Evolutionary conservation across 2,888 invertebrate species (phyloP).

Genomic region (Polydesmus complanatus): DNA sequence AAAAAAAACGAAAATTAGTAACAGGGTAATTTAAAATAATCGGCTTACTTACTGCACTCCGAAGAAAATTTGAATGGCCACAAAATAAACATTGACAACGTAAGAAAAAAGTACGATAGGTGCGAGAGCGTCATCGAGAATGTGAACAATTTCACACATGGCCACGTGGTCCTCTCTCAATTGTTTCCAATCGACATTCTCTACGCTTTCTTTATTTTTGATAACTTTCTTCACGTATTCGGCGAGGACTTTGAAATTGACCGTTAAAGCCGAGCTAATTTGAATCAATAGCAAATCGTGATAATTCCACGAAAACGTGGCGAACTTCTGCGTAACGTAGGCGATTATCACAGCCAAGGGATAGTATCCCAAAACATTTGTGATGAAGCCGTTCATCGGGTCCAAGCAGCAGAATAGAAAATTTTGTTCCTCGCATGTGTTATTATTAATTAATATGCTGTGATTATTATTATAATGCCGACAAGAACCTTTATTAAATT

Average conservation of each 20-base stretch:
- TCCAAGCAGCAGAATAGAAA: neutral
- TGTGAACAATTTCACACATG: neutral
- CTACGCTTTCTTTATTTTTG: no score
- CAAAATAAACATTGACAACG: slow-evolving; percentile 5
- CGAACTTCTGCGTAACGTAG: neutral
- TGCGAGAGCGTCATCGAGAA: neutral
- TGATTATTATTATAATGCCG: no score
- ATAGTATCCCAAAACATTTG: neutral
- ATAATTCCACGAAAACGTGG: neutral
- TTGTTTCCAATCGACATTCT: neutral
- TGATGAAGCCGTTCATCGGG: neutral
- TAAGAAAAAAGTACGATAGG: slow-evolving; percentile 6
- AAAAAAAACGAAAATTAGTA: no score
- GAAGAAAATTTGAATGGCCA: slow-evolving; percentile 6
- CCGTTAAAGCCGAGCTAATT: neutral
- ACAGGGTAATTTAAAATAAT: no score
- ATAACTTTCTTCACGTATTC: no score
- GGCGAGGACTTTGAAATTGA: no score
- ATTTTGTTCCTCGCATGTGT: no score
- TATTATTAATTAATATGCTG: neutral
- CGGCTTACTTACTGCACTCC: slow-evolving; percentile 6
- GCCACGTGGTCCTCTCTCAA: slow-evolving; percentile 7
- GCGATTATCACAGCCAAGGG: neutral
- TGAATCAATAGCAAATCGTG: neutral
- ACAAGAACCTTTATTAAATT: neutral